A percentile compares a stretch with the other conserved stretches of the same genome.
These are phyloP conservation scores for Phylloscopus trochiloides DNA, from an alignment of 2,113 vertebrate genomes.

Conservation along the genomic window DNA sequence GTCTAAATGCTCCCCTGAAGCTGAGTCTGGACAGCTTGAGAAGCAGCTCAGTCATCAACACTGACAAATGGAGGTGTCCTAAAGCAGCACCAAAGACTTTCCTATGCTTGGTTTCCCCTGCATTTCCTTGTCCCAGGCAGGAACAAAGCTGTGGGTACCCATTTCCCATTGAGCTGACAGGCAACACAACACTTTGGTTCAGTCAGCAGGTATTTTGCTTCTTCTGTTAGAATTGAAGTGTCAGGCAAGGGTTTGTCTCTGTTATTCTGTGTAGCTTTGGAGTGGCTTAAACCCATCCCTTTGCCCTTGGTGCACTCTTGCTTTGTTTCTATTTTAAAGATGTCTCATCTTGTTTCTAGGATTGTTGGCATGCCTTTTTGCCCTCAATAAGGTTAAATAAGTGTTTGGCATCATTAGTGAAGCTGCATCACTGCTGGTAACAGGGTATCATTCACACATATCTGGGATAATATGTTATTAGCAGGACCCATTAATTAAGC, in stretches of 20 bases:
- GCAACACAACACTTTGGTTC: not conserved
- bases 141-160: not conserved
- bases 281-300: not conserved
- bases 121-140: not conserved
- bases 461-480: slow-evolving; percentile 32
- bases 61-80: not conserved
- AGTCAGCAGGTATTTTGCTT: not conserved
- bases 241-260: not conserved
- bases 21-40: not conserved
- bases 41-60: not conserved
- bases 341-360: not conserved
- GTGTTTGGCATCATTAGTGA: not conserved
- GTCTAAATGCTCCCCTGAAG: not conserved
- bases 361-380: not conserved
- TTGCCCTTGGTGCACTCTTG: not conserved
- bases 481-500: slow-evolving; percentile 58
- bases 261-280: not conserved
- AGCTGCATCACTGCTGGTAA: not conserved
- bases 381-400: not conserved
- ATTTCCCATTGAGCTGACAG: not conserved
- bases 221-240: not conserved
- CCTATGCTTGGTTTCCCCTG: not conserved
- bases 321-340: not conserved
- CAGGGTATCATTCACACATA: slow-evolving; percentile 16
- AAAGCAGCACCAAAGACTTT: not conserved